Evolutionary conservation across 2,797 vertebrate species (phyloP).

Genomic region (Aldrovandia affinis): DNA sequence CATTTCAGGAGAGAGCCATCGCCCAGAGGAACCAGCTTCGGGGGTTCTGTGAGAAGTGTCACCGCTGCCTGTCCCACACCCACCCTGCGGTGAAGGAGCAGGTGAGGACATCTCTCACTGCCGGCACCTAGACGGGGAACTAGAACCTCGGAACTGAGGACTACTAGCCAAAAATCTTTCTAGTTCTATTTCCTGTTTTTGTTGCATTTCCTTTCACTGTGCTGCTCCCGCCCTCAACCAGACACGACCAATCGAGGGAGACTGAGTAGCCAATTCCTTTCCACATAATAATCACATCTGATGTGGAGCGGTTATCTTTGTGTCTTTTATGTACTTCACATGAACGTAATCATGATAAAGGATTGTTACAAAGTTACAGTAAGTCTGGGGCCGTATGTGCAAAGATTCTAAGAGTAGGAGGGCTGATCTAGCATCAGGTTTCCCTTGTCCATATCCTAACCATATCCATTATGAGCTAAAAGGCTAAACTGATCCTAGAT

Average conservation of each 20-base stretch:
- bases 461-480: no score
- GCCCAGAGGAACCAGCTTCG: slow-evolving; percentile 76
- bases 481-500: no score
- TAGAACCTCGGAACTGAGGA: not conserved
- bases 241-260: not conserved
- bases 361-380: not conserved
- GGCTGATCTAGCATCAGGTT: no score
- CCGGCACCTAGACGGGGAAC: not conserved
- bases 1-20: slow-evolving; percentile 72
- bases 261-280: not conserved
- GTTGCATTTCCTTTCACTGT: not conserved
- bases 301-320: not conserved
- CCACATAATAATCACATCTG: not conserved
- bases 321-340: not conserved
- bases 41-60: slow-evolving; percentile 76
- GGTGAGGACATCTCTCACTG: slow-evolving; percentile 58
- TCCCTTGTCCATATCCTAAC: no score
- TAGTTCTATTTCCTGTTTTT: not conserved
- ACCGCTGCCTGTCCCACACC: slow-evolving; percentile 73
- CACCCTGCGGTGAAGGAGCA: slow-evolving; percentile 76
- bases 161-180: not conserved
- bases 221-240: not conserved
- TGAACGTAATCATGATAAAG: not conserved
- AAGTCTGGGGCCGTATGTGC: no score
- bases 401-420: no score